Percentiles rank a stretch among this genome's conserved stretches.
Evolutionary conservation across 2,113 vertebrate genomes (phyloP).

Genomic region (Lanius collurio): DNA sequence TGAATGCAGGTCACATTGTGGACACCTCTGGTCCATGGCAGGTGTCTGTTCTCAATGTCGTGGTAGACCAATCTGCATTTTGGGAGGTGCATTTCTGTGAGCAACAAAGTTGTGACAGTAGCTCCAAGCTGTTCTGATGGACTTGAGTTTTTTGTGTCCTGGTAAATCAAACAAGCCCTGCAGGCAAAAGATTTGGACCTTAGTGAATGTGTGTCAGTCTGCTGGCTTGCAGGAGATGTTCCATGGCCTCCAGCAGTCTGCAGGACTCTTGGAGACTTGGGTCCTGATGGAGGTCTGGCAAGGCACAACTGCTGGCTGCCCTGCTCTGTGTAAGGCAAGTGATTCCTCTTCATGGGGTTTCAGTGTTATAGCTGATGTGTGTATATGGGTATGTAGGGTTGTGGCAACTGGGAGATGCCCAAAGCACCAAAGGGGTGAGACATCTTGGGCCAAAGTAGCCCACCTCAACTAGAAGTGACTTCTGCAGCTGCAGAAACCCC

Average conservation of each 20-base stretch:
- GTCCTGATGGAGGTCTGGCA: neutral
- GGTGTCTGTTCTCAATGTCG: rapidly evolving
- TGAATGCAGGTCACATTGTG: neutral
- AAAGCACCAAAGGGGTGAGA: neutral
- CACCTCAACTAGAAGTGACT: neutral
- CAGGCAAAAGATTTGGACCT: neutral
- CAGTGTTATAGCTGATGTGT: neutral
- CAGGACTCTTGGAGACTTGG: neutral
- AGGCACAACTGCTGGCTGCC: neutral
- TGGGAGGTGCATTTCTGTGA: neutral
- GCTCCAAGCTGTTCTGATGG: neutral
- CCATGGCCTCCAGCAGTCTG: neutral
- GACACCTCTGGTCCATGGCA: neutral
- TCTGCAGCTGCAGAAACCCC: neutral
- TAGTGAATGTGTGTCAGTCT: neutral
- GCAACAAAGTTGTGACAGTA: neutral
- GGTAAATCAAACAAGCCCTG: neutral
- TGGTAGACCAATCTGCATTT: neutral
- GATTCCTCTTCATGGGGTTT: neutral
- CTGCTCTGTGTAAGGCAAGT: neutral
- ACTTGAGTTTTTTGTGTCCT: neutral
- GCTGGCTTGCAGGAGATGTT: neutral
- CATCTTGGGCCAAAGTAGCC: neutral
- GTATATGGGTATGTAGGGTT: neutral
- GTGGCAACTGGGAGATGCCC: neutral